Percentiles rank a stretch among this genome's conserved stretches.
Conservation (phyloP, 2,113 vertebrate species). For the Aleadryas rufinucha region DNA sequence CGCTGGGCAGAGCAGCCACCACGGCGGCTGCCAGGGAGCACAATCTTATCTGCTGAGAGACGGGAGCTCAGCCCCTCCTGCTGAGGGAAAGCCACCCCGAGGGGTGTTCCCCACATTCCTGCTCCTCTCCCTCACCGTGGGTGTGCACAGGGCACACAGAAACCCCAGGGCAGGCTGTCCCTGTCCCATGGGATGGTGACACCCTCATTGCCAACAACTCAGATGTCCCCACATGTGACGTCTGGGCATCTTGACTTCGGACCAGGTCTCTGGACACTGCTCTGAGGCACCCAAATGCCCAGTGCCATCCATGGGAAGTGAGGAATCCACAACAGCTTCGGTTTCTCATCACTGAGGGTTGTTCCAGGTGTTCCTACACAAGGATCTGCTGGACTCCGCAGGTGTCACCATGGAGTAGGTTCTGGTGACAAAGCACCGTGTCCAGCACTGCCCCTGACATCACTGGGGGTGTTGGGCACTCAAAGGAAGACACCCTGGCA, state of each 20-base stretch:
- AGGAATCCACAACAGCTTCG: rapidly evolving
- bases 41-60: not conserved
- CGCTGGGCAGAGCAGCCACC: not conserved
- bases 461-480: not conserved
- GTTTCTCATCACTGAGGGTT: not conserved
- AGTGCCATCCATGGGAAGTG: not conserved
- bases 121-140: not conserved
- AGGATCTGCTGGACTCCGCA: not conserved
- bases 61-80: not conserved
- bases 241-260: not conserved
- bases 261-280: not conserved
- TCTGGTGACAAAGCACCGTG: not conserved
- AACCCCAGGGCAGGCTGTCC: not conserved
- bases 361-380: not conserved
- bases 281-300: not conserved
- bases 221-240: rapidly evolving
- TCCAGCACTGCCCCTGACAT: not conserved
- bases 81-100: not conserved
- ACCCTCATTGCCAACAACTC: not conserved
- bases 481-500: not conserved
- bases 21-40: not conserved
- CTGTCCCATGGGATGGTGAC: no score
- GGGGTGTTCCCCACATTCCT: not conserved
- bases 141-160: not conserved
- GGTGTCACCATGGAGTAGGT: not conserved